Conservation (phyloP, 2,113 vertebrate genomes). For the Dascyllus trimaculatus region DNA sequence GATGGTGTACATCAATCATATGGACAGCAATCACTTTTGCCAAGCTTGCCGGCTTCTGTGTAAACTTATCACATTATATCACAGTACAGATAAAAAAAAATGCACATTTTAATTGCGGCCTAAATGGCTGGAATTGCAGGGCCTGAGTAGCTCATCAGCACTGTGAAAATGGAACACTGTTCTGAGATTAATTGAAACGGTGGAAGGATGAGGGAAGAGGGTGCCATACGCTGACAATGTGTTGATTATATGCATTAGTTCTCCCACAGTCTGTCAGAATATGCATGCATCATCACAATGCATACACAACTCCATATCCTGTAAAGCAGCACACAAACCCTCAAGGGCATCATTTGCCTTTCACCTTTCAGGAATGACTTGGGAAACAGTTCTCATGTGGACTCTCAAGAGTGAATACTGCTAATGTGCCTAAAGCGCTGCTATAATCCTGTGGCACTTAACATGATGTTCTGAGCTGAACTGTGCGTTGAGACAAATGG, state of each 20-base stretch:
- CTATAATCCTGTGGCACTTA: neutral
- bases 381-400: neutral
- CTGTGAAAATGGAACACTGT: neutral
- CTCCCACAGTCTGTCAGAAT: neutral
- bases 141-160: neutral
- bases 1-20: conserved; percentile 8
- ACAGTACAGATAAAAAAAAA: neutral
- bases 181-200: conserved; percentile 7
- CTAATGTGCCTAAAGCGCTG: neutral
- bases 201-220: neutral
- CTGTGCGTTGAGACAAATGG: neutral
- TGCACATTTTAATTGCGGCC: conserved; percentile 11
- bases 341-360: conserved; percentile 4
- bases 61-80: neutral
- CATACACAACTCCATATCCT: neutral
- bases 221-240: neutral
- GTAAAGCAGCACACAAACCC: conserved; percentile 4
- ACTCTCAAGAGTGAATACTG: neutral
- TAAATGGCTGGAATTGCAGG: neutral
- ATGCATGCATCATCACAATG: neutral
- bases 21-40: neutral
- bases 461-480: neutral
- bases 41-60: neutral
- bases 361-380: neutral
- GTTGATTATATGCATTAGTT: conserved; percentile 20